Base-by-base conservation (phyloP, 2,888 invertebrate genomes). In the Sinhomidia bicolor region DNA sequence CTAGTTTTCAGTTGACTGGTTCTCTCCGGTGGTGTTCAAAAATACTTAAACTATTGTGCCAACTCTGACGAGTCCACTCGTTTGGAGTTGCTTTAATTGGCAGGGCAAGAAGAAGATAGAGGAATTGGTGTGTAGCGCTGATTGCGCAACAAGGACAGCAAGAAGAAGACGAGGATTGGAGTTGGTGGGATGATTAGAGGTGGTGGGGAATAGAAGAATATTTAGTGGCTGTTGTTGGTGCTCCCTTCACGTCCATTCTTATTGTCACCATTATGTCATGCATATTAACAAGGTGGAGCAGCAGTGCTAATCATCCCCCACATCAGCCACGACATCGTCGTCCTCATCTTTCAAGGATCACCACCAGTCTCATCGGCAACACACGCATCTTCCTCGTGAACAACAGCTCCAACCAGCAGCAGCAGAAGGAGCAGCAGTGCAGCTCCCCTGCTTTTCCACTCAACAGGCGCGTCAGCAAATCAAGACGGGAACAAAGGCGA, bases 281-380 rank as follows among this genome's bases (percentile, higher is more conserved):
- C 74, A 76, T 47, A 76, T n/a, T 76, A 76, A 76, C 74, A 76
- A 76, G 74, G 36, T 44, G 74, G 74, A 76, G 74, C 74, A 76
- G 20, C 26, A 76, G 74, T 76, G 74, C 74, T 76, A 76, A 76
- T 44, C 51, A 51, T 44, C 74, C 74, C 23, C 65, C 29, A 65
- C 29, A 41, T 6, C 20, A 47, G 12, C 32, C 26, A 29, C 29
- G 29, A 7, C 68, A 36, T 5, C 23, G 29, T 44, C 47, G 17
- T 65, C 26, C 57, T 20, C 57, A 12, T 14, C 71, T 9, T 6
- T 23, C 71, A 71, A 71, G 71, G 71, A 71, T 44, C 41, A 44
- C 44, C 71, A 32, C 62, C n/a, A 29, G 12, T 10, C 23, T 17
- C 9, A 29, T 12, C 9, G 20, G 29, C 32, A 65, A 7, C 14